phyloP scores from a whole-genome alignment of 30 jellyfish, hydroid and myxozoan species.

The Aurelia sp. region DNA sequence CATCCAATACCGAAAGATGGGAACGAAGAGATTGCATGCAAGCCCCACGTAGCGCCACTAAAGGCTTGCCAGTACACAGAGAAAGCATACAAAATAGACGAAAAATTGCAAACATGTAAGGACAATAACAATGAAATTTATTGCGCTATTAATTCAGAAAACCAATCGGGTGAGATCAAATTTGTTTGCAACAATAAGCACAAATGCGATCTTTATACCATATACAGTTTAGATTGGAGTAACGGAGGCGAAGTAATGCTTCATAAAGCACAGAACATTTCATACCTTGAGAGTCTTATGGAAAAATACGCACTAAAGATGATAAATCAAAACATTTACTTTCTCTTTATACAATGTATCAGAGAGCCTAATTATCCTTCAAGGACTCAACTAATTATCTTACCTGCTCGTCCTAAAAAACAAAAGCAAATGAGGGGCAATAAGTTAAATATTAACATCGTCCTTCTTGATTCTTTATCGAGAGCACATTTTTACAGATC shows the following conservation, averaged over 20 bases:
- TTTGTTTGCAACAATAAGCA: slow-evolving; percentile 14
- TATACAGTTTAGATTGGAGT: not conserved
- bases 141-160: not conserved
- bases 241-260: not conserved
- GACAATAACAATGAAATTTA: not conserved
- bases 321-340: not conserved
- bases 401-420: slow-evolving; percentile 8
- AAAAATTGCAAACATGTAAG: slow-evolving; percentile 43
- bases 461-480: slow-evolving; percentile 86
- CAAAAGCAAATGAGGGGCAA: not conserved
- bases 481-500: slow-evolving; percentile 90
- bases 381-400: slow-evolving; percentile 30
- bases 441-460: slow-evolving; percentile 56
- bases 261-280: not conserved
- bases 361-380: not conserved
- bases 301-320: slow-evolving; percentile 5
- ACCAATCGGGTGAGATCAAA: not conserved
- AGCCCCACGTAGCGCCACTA: slow-evolving; percentile 64
- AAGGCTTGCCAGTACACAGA: slow-evolving; percentile 67
- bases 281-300: slow-evolving; percentile 8
- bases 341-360: slow-evolving; percentile 50
- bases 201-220: not conserved
- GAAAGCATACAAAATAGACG: slow-evolving; percentile 44
- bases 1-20: not conserved
- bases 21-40: slow-evolving; percentile 31